Base-by-base conservation (phyloP, 2,113 vertebrate genomes). In the Canis aureus region DNA sequence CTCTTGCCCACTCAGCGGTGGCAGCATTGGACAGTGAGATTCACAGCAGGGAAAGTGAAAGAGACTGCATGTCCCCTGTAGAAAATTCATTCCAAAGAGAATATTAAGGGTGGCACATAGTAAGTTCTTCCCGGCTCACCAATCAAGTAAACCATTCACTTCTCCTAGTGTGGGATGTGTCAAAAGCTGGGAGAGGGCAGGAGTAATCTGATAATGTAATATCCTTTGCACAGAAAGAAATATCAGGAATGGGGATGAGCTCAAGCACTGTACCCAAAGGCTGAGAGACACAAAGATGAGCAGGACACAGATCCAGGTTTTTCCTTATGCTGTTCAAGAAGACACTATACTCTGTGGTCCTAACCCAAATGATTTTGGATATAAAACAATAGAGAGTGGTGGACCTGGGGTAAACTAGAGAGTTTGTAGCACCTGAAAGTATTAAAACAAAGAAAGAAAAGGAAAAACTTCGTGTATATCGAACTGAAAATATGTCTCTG, bases 391-490 rank as follows among this genome's bases (percentile, higher is more conserved):
- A 71, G 49, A 43, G 49, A 66, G 29, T 29, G 51, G 32, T 82
- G 64, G 53, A 15, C 19, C 38, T 87, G 74, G 38, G 49, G 7
- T 11, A 11, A 84, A 79, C 32, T 79, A 67, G n/a, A 71, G 8
- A 74, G 3, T 92, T 7, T 51, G 22, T 29, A 81, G 51, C 59
- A 71, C 67, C 27, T 43, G n/a, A 49, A 82, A 64, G 64, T 67
- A 93, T 74, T 88, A 51, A 94, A 89, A 60, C 22, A 95, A 71
- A 93, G 67, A 86, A 69, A 80, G 17, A 35, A 73, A 82, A 86
- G 20, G n/a, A 59, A 94, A 32, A 35, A 3, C 4, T 11, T 35
- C n/a, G 27, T 53, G 13, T n/a, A 3, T 73, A 71, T 38, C 49
- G 53, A 64, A 95, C 29, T 0, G 13, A 88, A 84, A 25, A 62